Percentiles rank a stretch among this genome's conserved stretches.
phyloP scores from a whole-genome alignment of 2,113 vertebrate species.

The Cinclus cinclus region DNA sequence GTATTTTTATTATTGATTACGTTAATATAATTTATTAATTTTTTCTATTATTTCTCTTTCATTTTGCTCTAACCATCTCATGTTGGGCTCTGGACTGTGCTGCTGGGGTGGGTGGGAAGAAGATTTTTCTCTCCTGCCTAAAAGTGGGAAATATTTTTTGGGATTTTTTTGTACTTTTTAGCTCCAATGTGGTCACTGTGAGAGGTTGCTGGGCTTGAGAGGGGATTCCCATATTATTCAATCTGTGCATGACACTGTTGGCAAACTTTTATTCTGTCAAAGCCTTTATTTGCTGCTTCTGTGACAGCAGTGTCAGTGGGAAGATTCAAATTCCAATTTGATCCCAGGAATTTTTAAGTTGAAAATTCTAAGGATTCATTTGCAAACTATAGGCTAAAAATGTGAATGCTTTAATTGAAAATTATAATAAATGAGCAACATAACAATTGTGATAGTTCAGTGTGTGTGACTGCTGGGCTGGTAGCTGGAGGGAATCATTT shows the following conservation, averaged over 20 bases:
- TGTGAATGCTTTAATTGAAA: neutral
- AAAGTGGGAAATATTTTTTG: neutral
- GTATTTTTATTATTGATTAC: neutral
- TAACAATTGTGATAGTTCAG: neutral
- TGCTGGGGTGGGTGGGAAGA: neutral
- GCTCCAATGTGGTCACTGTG: neutral
- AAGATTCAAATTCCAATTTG: neutral
- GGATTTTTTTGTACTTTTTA: neutral
- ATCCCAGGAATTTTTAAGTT: neutral
- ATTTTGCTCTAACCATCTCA: neutral
- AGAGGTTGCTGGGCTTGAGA: neutral
- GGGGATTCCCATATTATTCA: accelerated
- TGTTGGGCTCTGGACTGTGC: neutral
- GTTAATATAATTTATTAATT: too few species aligned
- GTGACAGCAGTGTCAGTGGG: accelerated
- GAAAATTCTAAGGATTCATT: neutral
- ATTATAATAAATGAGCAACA: accelerated
- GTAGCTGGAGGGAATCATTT: neutral
- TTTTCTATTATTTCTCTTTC: neutral
- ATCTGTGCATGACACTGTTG: neutral
- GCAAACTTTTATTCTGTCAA: neutral
- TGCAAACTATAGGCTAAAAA: neutral
- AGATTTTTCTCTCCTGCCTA: neutral
- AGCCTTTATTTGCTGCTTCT: neutral
- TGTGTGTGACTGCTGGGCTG: neutral